Evolutionary conservation across 2,113 vertebrate genomes (phyloP).

Genomic region (Talpa occidentalis): DNA sequence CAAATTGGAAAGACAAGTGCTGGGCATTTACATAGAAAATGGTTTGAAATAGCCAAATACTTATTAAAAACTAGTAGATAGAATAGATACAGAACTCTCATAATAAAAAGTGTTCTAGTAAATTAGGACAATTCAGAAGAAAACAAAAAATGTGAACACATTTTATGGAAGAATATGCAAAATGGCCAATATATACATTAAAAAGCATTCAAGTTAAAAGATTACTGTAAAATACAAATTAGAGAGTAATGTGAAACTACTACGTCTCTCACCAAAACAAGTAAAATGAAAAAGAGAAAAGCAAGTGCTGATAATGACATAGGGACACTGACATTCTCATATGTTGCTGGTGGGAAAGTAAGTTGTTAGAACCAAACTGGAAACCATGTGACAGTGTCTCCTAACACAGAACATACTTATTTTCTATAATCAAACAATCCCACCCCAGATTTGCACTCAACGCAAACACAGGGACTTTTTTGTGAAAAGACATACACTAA

Average conservation of each 20-base stretch:
- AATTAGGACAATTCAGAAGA: not conserved
- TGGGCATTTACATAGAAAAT: no score
- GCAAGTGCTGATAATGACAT: not conserved
- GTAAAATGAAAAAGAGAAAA: conserved; percentile 32
- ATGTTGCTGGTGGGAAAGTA: not conserved
- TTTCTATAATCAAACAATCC: not conserved
- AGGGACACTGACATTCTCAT: not conserved
- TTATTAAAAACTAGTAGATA: no score
- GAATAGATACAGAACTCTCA: not conserved
- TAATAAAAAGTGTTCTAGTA: not conserved
- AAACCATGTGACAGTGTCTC: not conserved
- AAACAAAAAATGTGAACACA: not conserved
- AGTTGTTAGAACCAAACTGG: not conserved
- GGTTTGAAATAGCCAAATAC: no score
- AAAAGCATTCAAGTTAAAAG: not conserved
- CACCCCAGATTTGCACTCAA: not conserved
- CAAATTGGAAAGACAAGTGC: no score
- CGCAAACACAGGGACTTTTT: not conserved
- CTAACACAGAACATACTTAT: not conserved
- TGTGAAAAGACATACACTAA: not conserved
- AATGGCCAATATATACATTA: not conserved
- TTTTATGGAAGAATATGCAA: not conserved
- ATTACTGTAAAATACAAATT: not conserved
- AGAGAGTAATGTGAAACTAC: not conserved
- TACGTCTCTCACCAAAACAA: not conserved